Percentiles rank a stretch among this genome's conserved stretches.
Evolutionary conservation across 2,113 vertebrate genomes (phyloP).

Genomic region (Microcebus murinus): DNA sequence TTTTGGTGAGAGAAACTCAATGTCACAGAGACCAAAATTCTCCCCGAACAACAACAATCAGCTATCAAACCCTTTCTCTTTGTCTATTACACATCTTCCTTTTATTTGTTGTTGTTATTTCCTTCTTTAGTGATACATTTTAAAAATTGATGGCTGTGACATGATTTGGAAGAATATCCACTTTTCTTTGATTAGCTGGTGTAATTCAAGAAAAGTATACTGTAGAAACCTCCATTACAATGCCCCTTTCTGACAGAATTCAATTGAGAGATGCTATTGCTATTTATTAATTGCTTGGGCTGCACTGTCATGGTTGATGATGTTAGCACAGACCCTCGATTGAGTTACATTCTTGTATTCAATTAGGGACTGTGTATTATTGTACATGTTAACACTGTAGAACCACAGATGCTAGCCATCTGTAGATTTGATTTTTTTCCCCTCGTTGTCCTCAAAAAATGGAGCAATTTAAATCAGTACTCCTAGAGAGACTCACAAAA

Average conservation of each 20-base stretch:
- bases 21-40: conserved; percentile 43
- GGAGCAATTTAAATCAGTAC: conserved; percentile 73
- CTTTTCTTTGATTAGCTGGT: conserved; percentile 50
- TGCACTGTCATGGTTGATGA: conserved; percentile 71
- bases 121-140: not conserved
- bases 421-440: conserved; percentile 65
- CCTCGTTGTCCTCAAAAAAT: conserved; percentile 64
- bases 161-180: not conserved
- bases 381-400: conserved; percentile 69
- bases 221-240: not conserved
- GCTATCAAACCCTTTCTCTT: conserved; percentile 17
- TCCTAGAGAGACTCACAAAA: conserved; percentile 64
- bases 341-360: conserved; percentile 80
- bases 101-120: not conserved
- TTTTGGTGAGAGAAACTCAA: conserved; percentile 65
- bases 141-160: conserved; percentile 36
- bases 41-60: not conserved
- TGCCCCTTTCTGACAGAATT: conserved; percentile 43
- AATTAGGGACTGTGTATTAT: conserved; percentile 71
- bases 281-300: conserved; percentile 74
- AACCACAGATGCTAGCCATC: conserved; percentile 77
- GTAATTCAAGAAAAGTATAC: not conserved
- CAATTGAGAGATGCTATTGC: conserved; percentile 48
- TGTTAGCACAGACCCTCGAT: conserved; percentile 72
- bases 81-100: not conserved